Base-by-base conservation (phyloP, 2,113 vertebrate species). In the Rhinichthys klamathensis region DNA sequence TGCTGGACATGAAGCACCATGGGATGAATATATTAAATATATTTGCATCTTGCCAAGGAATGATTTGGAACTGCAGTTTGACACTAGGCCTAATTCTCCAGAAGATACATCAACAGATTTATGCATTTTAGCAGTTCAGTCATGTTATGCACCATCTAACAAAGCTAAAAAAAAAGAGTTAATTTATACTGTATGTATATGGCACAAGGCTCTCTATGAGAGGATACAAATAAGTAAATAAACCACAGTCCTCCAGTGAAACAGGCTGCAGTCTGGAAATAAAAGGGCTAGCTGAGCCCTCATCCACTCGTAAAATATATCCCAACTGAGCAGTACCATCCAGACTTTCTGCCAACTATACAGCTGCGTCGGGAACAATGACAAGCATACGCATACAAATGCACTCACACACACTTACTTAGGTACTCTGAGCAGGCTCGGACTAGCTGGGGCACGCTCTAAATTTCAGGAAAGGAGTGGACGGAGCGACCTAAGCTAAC, bases 231-330 rank as follows among this genome's bases (percentile, higher is more conserved):
- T 30, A 89, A 80, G 60, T 73, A 79, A 77, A 83, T 83, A 86
- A 86, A 80, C 85, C 85, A 75, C 83, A 85, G 86, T 80, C 65
- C 38, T 82, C 30, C 63, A 78, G 79, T 87, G 83, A 54, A 85
- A 85, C 88, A 69, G 80, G 0, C 6, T 3, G 58, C 2, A 74
- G 80, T 61, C 73, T 35, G 10, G 54, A 87, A 82, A 46, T 82
- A 54, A 69, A 30, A 54, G 58, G 72, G 74, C 75, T 46, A 69
- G 58, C 30, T 13, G 35, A 80, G 44, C 2, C 25, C 76, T 65
- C 54, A 56, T 41, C 35, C 63, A 79, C 84, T 84, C 8, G 30
- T 70, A 32, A 74, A 81, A 80, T 61, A 80, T 61, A 60, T 80
- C 35, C 67, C 77, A 56, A 80, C 67, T 16, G 35, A 69, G 27